Percentiles rank a stretch among this genome's conserved stretches.
Conservation (phyloP, 2,113 vertebrate genomes). For the Gorsachius goisagi region DNA sequence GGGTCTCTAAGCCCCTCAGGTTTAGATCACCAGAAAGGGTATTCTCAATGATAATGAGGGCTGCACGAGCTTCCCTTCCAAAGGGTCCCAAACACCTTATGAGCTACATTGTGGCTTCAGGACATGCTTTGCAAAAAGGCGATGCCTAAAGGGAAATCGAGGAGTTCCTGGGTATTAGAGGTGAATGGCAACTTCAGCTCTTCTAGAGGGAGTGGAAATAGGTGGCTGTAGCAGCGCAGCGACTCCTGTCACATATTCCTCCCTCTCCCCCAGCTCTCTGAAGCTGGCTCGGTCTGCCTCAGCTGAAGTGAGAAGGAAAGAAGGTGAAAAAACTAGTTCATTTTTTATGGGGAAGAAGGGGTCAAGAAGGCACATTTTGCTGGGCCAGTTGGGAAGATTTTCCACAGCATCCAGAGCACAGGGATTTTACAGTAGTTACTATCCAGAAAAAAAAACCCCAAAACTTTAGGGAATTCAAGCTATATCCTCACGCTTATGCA, state of each 20-base stretch:
- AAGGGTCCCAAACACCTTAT: background rate
- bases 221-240: no score
- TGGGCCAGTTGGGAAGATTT: background rate
- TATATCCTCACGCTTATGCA: background rate
- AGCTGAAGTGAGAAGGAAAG: background rate
- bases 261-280: background rate
- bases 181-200: background rate
- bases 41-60: background rate
- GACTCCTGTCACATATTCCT: accelerated
- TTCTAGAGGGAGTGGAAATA: background rate
- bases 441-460: background rate
- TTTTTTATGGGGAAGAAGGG: background rate
- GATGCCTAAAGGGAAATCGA: accelerated
- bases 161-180: background rate
- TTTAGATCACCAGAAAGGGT: background rate
- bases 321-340: background rate
- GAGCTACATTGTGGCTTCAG: background rate
- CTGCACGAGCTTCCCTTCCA: background rate
- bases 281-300: background rate
- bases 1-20: background rate
- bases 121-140: background rate
- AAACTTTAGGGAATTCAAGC: background rate
- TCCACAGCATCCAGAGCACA: background rate
- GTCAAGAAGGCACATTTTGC: background rate
- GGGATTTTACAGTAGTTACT: background rate